A percentile compares a stretch with the other conserved stretches of the same genome.
Evolutionary conservation across 1,140 invertebrate species (phyloP).

Genomic region (Drosophila ironensis): DNA sequence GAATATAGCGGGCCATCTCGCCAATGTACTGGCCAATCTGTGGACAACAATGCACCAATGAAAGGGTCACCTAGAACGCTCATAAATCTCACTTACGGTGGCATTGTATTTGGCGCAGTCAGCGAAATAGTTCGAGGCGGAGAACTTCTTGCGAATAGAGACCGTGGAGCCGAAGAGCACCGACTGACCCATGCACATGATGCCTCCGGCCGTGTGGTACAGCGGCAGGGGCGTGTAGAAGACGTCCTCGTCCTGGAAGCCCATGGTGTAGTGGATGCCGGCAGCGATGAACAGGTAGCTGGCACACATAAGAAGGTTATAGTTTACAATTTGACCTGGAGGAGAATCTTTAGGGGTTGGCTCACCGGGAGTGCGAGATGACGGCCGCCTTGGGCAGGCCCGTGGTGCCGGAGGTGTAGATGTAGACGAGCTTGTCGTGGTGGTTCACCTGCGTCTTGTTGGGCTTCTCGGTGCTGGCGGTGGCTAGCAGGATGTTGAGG

Average conservation of each 20-base stretch:
- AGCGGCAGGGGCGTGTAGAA: conserved; percentile 96
- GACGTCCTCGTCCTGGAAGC: conserved; percentile 88
- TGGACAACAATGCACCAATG: conserved; percentile 11
- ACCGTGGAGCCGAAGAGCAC: conserved; percentile 92
- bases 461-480: conserved; percentile 54
- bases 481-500: conserved; percentile 45
- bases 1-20: conserved; percentile 98
- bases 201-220: conserved; percentile 97
- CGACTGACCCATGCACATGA: conserved; percentile 91
- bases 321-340: neutral
- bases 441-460: conserved; percentile 56
- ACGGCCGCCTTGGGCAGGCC: conserved; percentile 94
- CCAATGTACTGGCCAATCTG: conserved; percentile 94
- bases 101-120: conserved; percentile 97
- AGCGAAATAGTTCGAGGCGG: conserved; percentile 95
- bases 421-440: conserved; percentile 88
- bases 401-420: conserved; percentile 95
- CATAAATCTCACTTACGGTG: conserved; percentile 88
- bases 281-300: conserved; percentile 89
- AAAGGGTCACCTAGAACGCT: neutral
- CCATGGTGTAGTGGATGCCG: conserved; percentile 87
- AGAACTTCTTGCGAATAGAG: conserved; percentile 96
- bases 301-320: too few relatives aligned
- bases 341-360: neutral
- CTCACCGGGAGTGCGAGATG: conserved; percentile 87